Conservation (phyloP, 2,797 vertebrate species). For the Mastacembelus armatus region DNA sequence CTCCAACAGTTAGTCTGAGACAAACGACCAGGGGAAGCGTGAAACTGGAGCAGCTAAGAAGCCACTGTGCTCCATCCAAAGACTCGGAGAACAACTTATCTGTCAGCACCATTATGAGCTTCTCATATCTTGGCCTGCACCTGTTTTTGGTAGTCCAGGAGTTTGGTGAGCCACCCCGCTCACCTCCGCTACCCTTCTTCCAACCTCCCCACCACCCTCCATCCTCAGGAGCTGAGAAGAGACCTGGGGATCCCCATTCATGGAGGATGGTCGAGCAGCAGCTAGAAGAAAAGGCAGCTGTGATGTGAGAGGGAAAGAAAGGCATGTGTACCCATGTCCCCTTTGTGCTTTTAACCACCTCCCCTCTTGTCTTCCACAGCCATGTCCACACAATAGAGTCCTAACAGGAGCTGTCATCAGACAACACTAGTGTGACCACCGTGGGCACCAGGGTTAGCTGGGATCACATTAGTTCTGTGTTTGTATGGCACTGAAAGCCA, state of each 20-base stretch:
- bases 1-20: constrained; percentile 51
- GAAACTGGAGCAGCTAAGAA: constrained; percentile 40
- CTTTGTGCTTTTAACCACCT: constrained; percentile 82
- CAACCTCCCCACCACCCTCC: constrained; percentile 14
- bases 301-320: constrained; percentile 67
- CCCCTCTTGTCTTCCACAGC: constrained; percentile 73
- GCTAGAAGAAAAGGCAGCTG: constrained; percentile 71
- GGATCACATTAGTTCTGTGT: constrained; percentile 83
- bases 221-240: constrained; percentile 46
- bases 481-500: constrained; percentile 85
- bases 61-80: constrained; percentile 49
- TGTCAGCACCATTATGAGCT: constrained; percentile 72
- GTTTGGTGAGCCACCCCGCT: constrained; percentile 22
- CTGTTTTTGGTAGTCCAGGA: constrained; percentile 69
- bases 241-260: constrained; percentile 65
- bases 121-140: constrained; percentile 77
- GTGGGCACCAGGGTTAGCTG: constrained; percentile 70
- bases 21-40: constrained; percentile 51
- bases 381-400: constrained; percentile 83
- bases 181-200: background rate
- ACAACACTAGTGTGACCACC: constrained; percentile 76
- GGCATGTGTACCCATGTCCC: constrained; percentile 69
- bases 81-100: constrained; percentile 63
- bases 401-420: constrained; percentile 91
- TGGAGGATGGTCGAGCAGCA: constrained; percentile 45